Base-by-base conservation (phyloP, 2,113 vertebrate genomes). In the Passer montanus region DNA sequence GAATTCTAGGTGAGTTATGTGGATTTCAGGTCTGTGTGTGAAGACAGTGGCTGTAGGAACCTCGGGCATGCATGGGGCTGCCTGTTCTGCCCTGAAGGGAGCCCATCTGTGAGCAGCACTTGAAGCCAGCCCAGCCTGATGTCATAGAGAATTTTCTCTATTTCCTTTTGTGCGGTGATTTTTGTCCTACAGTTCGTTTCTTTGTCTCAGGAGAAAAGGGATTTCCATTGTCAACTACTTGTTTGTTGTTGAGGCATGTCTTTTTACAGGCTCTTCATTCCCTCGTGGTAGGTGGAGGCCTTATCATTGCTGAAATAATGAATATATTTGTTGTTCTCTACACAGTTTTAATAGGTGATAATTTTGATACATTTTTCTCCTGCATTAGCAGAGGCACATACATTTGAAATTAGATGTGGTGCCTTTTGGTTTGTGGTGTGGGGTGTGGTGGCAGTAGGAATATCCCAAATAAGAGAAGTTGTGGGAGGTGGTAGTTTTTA, bases 21-120 rank as follows among this genome's bases (percentile, higher is more conserved):
- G 76, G 53, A 16, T 73, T 60, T 62, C 10, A 26, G 50, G 67
- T 7, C 33, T 0, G 1, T 11, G 13, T 23, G 47, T 72, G 43
- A 41, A 53, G 44, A 72, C 58, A 63, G 63, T 22, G 66, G 62
- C 66, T 67, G 47, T 9, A 20, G 15, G 50, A 66, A 5, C 10
- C 0, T 30, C 1, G 33, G 46, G 15, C 22, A 59, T 53, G 60
- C 9, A 0, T 9, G 0, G 2, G 5, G 13, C n/a, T 47, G 46
- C 56, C 24, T 23, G 27, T 33, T 39, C 35, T 86, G 60, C 60
- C 68, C 81, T 14, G n/a, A 27, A 13, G 47, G 77, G 60, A 78
- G 4, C 63, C 58, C 20, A 3, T 21, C 53, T 55, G 58, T 13
- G 33, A 72, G 43, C 75, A 44, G 17, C 13, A 30, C 52, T 37